Evolutionary conservation across 92 coral and sea anemone species (phyloP).

Genomic region (Desmophyllum pertusum): DNA sequence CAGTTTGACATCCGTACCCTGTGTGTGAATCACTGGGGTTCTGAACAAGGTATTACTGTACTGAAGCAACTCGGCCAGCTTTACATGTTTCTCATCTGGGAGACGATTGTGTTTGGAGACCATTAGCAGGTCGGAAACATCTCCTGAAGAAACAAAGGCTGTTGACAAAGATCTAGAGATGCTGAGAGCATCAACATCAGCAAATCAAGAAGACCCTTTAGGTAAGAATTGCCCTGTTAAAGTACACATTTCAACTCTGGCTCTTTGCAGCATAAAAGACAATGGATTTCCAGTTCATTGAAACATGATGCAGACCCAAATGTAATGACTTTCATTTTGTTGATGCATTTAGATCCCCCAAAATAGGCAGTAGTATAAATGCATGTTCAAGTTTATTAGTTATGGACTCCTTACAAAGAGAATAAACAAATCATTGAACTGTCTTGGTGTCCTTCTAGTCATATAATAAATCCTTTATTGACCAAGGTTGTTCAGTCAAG

Average conservation of each 20-base stretch:
- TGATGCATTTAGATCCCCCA: no score
- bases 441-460: no score
- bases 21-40: constrained; percentile 96
- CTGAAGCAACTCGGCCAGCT: constrained; percentile 81
- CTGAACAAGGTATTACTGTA: constrained; percentile 75
- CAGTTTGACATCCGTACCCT: constrained; percentile 89
- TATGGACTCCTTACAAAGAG: no score
- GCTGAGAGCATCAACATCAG: constrained; percentile 40
- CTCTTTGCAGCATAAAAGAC: neutral
- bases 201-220: constrained; percentile 39
- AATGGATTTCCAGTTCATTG: no score
- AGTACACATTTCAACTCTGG: neutral
- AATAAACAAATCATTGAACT: no score
- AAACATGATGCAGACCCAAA: no score
- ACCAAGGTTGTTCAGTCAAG: no score
- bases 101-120: constrained; percentile 88
- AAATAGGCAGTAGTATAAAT: no score
- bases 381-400: no score
- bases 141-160: constrained; percentile 41
- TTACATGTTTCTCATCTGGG: constrained; percentile 93
- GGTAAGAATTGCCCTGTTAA: neutral
- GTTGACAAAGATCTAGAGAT: constrained; percentile 67
- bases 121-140: constrained; percentile 61
- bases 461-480: no score
- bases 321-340: no score